phyloP scores from a whole-genome alignment of 2,888 invertebrate genomes.

The Exephanes ischioxanthus region DNA sequence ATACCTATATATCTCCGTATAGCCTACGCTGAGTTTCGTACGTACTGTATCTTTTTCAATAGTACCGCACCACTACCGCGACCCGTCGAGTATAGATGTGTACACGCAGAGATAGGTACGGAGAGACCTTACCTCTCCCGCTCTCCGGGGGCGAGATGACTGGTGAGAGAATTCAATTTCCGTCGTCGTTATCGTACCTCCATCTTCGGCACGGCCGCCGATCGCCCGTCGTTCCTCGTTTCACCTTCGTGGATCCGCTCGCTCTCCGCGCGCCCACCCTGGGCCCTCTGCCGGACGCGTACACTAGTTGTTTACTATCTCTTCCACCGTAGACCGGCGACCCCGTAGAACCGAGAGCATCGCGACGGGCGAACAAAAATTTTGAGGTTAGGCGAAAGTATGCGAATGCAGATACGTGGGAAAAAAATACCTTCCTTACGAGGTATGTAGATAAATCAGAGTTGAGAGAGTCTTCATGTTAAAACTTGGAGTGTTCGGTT shows the following conservation, averaged over 20 bases:
- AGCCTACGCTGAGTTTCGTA: slow-evolving; percentile 1
- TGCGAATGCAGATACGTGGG: background rate
- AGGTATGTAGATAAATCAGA: background rate
- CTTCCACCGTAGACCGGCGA: background rate
- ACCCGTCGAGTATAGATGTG: slow-evolving; percentile 7
- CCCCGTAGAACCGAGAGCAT: background rate
- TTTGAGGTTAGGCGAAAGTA: background rate
- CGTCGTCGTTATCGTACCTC: slow-evolving; percentile 81
- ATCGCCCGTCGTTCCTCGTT: slow-evolving; percentile 74
- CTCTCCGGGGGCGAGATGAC: slow-evolving; percentile 74
- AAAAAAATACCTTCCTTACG: background rate
- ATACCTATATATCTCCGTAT: background rate
- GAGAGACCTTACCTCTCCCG: background rate
- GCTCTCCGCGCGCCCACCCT: slow-evolving; percentile 38
- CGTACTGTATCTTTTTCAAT: slow-evolving; percentile 4
- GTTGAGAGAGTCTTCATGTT: background rate
- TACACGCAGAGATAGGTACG: slow-evolving; percentile 21
- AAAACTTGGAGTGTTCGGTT: too few species aligned
- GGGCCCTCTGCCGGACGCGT: background rate
- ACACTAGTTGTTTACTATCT: slow-evolving; percentile 8
- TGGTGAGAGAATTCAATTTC: slow-evolving; percentile 83
- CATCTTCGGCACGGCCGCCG: slow-evolving; percentile 78
- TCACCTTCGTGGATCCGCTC: slow-evolving; percentile 54
- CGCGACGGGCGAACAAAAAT: background rate
- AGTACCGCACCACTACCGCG: background rate